phyloP scores from a whole-genome alignment of 2,113 vertebrate genomes.

The Pungitius pungitius region DNA sequence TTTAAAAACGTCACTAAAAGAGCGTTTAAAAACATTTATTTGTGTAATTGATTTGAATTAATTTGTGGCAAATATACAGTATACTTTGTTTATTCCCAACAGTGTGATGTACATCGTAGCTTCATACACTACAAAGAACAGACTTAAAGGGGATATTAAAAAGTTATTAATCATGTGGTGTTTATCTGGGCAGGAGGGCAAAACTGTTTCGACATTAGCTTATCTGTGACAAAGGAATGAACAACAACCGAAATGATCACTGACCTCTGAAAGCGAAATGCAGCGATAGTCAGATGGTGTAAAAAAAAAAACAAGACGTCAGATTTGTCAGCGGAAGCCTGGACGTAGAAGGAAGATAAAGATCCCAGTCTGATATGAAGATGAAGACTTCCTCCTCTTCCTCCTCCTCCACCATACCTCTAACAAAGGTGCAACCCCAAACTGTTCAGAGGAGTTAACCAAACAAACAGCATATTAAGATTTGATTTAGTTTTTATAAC shows the following conservation, averaged over 20 bases:
- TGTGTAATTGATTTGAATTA: constrained; percentile 32
- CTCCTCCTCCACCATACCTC: neutral
- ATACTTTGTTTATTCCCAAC: constrained; percentile 1
- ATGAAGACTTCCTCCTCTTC: constrained; percentile 37
- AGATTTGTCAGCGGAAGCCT: neutral
- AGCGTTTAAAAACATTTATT: too few relatives aligned
- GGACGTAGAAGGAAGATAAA: constrained; percentile 33
- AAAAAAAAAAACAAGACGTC: neutral
- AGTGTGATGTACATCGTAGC: neutral
- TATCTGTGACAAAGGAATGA: constrained; percentile 42
- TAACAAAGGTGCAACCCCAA: neutral
- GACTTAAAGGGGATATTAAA: constrained; percentile 32
- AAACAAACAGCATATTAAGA: neutral
- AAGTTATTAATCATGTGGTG: constrained; percentile 5
- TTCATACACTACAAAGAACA: neutral
- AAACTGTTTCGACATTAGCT: constrained; percentile 60
- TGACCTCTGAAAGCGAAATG: neutral
- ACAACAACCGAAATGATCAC: constrained; percentile 26
- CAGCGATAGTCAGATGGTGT: neutral
- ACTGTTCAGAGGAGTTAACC: constrained; percentile 4
- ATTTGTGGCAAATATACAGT: constrained; percentile 8
- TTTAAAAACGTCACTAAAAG: too few relatives aligned
- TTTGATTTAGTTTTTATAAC: neutral
- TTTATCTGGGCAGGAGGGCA: constrained; percentile 57
- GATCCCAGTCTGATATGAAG: constrained; percentile 47